Base-by-base conservation (phyloP, 2,888 invertebrate genomes). In the Arctia plantaginis region DNA sequence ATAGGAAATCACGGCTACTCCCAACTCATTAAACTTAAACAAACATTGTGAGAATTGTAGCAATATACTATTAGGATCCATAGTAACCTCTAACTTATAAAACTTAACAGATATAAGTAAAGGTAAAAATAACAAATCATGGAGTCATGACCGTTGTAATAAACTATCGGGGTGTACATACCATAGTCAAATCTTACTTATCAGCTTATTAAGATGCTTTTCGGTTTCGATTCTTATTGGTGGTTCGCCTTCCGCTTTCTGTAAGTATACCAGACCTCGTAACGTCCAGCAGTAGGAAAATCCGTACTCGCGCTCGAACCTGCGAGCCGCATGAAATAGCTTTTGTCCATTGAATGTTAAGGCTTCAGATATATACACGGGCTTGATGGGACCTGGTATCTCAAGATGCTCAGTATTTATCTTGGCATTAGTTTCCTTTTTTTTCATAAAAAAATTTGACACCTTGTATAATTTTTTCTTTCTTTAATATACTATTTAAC, bases 401-500 rank as follows among this genome's bases (percentile, higher is more conserved):
- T 44, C 59, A 41, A 72, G 27, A 55, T 59, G 67, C 15, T 30
- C 41, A 68, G 67, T 72, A 68, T 67, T 39, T 44, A 55, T 27
- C 59, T 35, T 73, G n/a, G 69, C 70, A 15, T 41, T 41, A 64
- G 13, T 44, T 64, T 20, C 27, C 27, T 30, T 70, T 23, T 70
- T 70, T 27, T 41, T 62, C n/a, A 27, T 70, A 64, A 44, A 66
- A 59, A 30, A 41, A 66, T 41, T 69, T 69, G 15, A 73, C 30
- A 12, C 41, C 66, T 51, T 55, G 73, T 35, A 69, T 59, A 65
- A 66, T 66, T 69, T 69, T 69, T 27, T 68, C 68, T 27, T 51
- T 68, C 44, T 73, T 73, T 66, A 73, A 33, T 18, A 73, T 69
- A 44, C 73, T 73, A 59, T 69, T 73, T 51, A 73, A 65, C 15